Base-by-base conservation (phyloP, 2,888 invertebrate species). In the Carpatolechia fugitivella region DNA sequence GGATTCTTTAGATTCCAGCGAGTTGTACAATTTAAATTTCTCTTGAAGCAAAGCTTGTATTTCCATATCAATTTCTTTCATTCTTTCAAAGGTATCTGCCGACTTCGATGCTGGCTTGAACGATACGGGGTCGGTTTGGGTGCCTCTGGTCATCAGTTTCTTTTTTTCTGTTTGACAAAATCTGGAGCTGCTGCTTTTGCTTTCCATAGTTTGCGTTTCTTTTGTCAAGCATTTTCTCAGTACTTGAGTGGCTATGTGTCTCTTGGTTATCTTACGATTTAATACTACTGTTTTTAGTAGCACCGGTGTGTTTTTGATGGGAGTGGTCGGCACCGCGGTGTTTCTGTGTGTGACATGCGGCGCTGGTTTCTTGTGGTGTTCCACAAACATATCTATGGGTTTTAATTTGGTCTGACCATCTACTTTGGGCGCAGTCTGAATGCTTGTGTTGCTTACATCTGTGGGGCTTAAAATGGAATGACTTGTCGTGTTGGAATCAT, bases 21-120 rank as follows among this genome's bases (percentile, higher is more conserved):
- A 86, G 64, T 85, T 88, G 62, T 92, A 92, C 7, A 93, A 68
- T 62, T 89, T 86, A 68, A 92, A 90, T 66, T 92, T 93, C 67
- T 92, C 92, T 66, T 91, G 89, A 60, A 92, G 73, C 47, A 93
- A 71, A 36, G 82, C 82, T 62, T 92, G 91, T 63, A 93, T 92
- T 68, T 92, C 91, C 57, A 91, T 70, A 64, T 93, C 93, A 55
- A 93, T 93, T 68, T 92, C 90, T 61, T 91, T 91, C 91, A 93
- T 92, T 70, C 92, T 85, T 52, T 91, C 87, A 65, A 92, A 82
- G 7, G 91, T 73, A 52, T 85, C 85, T 52, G 69, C 76, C 14
- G 80, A 64, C 58, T 68, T 74, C 0, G 61, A 35, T 48, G 56
- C 18, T n/a, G 54, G 1, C 55, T 67, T 72, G 35, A 69, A 60